A percentile compares a stretch with the other conserved stretches of the same genome.
phyloP scores from a whole-genome alignment of 2,113 vertebrate genomes.

The Catharus bicknelli region DNA sequence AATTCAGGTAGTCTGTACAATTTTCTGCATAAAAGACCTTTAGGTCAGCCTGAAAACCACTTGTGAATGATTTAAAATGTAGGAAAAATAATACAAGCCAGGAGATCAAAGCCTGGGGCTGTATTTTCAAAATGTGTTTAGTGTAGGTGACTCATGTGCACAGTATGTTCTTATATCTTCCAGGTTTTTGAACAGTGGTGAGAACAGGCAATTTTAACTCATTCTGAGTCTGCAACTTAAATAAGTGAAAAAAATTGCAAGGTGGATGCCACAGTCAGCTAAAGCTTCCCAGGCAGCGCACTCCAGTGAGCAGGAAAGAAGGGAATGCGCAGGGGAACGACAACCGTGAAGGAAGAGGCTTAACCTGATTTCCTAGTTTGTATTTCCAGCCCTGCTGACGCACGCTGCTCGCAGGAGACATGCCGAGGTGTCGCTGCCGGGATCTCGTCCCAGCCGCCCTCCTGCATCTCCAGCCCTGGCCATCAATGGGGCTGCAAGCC shows the following conservation, averaged over 20 bases:
- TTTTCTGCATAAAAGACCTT: slow-evolving; percentile 68
- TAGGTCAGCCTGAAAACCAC: slow-evolving; percentile 50
- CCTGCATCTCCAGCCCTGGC: background rate
- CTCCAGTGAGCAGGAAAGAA: slow-evolving; percentile 24
- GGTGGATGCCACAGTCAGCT: slow-evolving; percentile 19
- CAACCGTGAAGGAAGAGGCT: slow-evolving; percentile 50
- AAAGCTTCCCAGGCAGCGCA: background rate
- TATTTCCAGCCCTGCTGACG: slow-evolving; percentile 53
- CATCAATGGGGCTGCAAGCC: background rate
- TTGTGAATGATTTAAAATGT: slow-evolving; percentile 53
- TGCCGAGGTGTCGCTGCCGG: background rate
- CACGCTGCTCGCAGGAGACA: slow-evolving; percentile 5
- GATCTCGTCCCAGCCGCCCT: background rate
- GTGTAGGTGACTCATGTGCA: background rate
- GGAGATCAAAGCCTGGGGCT: slow-evolving; percentile 36
- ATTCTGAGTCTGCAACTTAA: background rate
- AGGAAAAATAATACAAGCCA: slow-evolving; percentile 34
- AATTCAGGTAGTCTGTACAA: slow-evolving; percentile 61
- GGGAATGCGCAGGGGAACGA: background rate
- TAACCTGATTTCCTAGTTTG: slow-evolving; percentile 65
- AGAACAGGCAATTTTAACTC: slow-evolving; percentile 35
- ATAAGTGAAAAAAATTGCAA: slow-evolving; percentile 6
- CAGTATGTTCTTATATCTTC: background rate
- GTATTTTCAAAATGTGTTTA: slow-evolving; percentile 21
- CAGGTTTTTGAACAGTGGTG: background rate